Percentiles rank a stretch among this genome's conserved stretches.
Evolutionary conservation across 2,888 invertebrate genomes (phyloP).

Genomic region (Zonitis immaculata): DNA sequence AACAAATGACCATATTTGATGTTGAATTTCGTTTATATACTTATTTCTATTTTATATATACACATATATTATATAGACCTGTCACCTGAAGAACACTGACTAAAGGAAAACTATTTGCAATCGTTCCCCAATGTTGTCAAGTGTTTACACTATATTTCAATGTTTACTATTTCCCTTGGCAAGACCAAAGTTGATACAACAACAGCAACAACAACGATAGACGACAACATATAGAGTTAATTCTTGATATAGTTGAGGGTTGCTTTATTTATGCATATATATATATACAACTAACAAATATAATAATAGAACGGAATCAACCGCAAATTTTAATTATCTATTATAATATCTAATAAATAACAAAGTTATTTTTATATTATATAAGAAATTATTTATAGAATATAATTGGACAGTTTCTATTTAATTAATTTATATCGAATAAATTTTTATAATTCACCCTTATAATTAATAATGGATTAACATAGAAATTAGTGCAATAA

Average conservation of each 20-base stretch:
- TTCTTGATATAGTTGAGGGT: neutral
- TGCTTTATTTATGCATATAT: neutral
- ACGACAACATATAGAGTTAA: neutral
- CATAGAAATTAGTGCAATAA: neutral
- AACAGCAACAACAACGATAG: neutral
- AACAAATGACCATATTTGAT: neutral
- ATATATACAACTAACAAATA: neutral
- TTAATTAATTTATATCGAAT: too few relatives aligned
- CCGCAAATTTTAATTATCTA: neutral
- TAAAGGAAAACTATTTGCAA: constrained; percentile 22
- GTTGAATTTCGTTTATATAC: too few relatives aligned
- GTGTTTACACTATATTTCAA: constrained; percentile 32
- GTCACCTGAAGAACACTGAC: constrained; percentile 21
- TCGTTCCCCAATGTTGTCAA: constrained; percentile 22
- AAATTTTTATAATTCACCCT: too few relatives aligned
- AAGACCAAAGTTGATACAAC: constrained; percentile 1
- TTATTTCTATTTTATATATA: constrained; percentile 8
- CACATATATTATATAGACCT: constrained; percentile 23
- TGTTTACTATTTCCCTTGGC: constrained; percentile 19
- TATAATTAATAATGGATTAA: neutral
- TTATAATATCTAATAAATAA: neutral
- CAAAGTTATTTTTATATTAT: too few relatives aligned
- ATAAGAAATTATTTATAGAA: too few relatives aligned
- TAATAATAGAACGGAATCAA: neutral
- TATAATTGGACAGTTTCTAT: too few relatives aligned